A percentile compares a stretch with the other conserved stretches of the same genome.
phyloP scores from a whole-genome alignment of 2,113 vertebrate genomes.

The Beaufortia kweichowensis region DNA sequence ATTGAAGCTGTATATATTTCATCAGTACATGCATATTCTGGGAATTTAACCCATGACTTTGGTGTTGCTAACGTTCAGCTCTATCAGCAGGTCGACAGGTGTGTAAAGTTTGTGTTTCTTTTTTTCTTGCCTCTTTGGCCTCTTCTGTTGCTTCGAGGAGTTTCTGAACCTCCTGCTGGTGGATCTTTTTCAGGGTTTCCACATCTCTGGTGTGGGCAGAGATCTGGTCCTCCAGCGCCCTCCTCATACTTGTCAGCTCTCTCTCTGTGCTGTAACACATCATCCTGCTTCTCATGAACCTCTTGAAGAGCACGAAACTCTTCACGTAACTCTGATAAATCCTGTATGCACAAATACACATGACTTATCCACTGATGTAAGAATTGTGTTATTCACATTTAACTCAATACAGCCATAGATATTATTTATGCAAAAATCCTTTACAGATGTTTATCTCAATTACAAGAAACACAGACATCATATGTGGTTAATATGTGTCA shows the following conservation, averaged over 20 bases:
- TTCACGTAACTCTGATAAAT: constrained; percentile 80
- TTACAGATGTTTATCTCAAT: too few species aligned
- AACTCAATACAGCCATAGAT: too few species aligned
- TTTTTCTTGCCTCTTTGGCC: constrained; percentile 76
- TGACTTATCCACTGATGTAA: too few species aligned
- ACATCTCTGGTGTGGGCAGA: constrained; percentile 87
- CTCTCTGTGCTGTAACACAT: constrained; percentile 81
- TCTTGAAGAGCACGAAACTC: constrained; percentile 84
- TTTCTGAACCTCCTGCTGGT: constrained; percentile 76
- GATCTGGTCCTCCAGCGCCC: constrained; percentile 91
- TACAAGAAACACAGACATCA: too few species aligned
- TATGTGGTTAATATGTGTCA: too few species aligned
- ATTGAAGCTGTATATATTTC: too few species aligned
- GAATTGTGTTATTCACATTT: too few species aligned
- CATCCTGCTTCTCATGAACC: constrained; percentile 88
- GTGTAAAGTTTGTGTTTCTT: not conserved
- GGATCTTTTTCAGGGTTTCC: constrained; percentile 83
- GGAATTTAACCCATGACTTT: too few species aligned
- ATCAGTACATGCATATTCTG: too few species aligned
- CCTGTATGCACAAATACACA: constrained; percentile 58
- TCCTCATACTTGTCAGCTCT: constrained; percentile 87
- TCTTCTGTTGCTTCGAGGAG: constrained; percentile 77
- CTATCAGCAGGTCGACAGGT: too few species aligned
- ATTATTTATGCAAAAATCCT: too few species aligned
- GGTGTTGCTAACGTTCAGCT: too few species aligned